phyloP scores from a whole-genome alignment of 2,113 vertebrate genomes.

The mouse (Mus musculus) region DNA sequence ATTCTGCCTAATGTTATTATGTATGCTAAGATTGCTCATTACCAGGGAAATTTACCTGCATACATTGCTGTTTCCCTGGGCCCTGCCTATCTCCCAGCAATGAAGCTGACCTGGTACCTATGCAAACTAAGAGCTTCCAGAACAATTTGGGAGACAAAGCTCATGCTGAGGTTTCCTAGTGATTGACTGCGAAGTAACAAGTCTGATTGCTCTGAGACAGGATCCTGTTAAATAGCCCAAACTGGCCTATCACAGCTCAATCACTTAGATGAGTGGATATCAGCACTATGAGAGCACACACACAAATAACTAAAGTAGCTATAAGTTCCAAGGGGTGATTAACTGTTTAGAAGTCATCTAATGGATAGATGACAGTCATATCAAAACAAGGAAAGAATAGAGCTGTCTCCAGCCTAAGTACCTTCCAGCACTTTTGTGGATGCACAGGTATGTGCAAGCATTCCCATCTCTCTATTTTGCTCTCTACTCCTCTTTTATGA shows the following conservation, averaged over 20 bases:
- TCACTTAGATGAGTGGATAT: too few relatives aligned
- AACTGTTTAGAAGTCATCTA: background rate
- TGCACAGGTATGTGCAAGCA: background rate
- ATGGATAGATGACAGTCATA: too few relatives aligned
- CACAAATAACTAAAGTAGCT: background rate
- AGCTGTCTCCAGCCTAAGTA: background rate
- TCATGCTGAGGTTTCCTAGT: background rate
- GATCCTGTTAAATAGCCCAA: background rate
- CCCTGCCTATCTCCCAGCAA: background rate
- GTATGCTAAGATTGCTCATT: background rate
- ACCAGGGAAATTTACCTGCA: background rate
- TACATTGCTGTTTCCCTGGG: background rate
- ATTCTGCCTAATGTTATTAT: background rate
- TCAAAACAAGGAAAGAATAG: background rate
- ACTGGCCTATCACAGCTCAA: background rate
- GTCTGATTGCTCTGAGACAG: background rate
- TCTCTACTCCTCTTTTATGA: background rate
- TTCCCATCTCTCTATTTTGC: background rate
- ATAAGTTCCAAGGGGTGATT: background rate
- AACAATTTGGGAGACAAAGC: background rate
- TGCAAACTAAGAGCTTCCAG: background rate
- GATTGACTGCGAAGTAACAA: background rate
- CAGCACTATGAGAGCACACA: background rate
- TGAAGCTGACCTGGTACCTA: fast-evolving
- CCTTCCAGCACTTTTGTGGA: background rate